Base-by-base conservation (phyloP, 2,888 invertebrate genomes). In the Ernsta delagoae region DNA sequence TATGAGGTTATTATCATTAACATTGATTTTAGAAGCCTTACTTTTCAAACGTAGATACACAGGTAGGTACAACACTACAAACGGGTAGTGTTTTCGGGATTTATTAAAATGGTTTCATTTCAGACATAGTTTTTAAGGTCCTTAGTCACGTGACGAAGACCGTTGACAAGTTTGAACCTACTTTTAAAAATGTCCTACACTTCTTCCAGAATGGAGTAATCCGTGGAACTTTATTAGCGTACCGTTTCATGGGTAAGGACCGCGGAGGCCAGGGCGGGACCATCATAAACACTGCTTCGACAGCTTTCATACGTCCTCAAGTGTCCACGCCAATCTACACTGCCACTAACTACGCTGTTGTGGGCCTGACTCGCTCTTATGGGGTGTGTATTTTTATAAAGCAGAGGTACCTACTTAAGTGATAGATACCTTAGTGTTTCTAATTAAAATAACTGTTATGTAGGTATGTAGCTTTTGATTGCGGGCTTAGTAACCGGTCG, bases 301-400 rank as follows among this genome's bases (percentile, higher is more conserved):
- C 96, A 39, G 95, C 96, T 39, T 96, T 96, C 80, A 90, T 94
- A 54, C 93, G 93, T 72, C 96, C 96, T 0, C 95, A 96, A 78
- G 95, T 96, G 5, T 96, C 96, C 68, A 95, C 96, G 39, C 96
- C 97, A 1, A 96, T 96, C 75, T 96, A 96, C 87, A 96, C 96
- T 0, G 96, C 96, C 11, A 96, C 96, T 12, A 96, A 96, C 83
- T 96, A 96, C 79, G 96, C 96, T 0, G 95, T 96, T 31, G 95
- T 96, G 12, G 96, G 96, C 54, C 94, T 96, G 70, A 96, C 96
- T 3, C 94, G 96, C 75, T 95, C 96, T 59, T 96, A 96, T 79
- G 96, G 96, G 78, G 96, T 96, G 81, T 89, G 94, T 81, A 61
- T 53, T 67, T 24, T 24, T 24, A 1, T 24, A 24, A 24, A 24